phyloP scores from a whole-genome alignment of 2,113 vertebrate species.

The Eonycteris spelaea region DNA sequence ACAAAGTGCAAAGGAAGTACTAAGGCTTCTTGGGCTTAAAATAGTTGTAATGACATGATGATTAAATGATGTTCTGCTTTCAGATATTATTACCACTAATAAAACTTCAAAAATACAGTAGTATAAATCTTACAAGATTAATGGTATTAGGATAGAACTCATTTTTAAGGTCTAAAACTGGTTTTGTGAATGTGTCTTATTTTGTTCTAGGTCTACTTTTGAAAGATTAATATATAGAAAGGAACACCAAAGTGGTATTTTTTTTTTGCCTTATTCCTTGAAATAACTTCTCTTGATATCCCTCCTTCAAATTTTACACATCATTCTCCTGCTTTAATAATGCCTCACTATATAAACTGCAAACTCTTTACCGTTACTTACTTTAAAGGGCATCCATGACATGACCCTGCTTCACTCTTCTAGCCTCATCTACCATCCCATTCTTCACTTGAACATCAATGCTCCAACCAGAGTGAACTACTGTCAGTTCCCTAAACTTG shows the following conservation, averaged over 20 bases:
- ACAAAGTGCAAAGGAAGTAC: neutral
- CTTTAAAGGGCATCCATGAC: neutral
- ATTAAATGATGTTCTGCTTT: neutral
- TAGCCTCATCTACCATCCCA: neutral
- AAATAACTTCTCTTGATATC: neutral
- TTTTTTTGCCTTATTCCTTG: neutral
- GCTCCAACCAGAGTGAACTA: neutral
- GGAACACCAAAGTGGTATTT: neutral
- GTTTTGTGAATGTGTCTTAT: neutral
- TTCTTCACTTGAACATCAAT: neutral
- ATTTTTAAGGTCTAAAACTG: conserved; percentile 35
- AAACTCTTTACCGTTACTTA: neutral
- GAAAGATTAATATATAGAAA: conserved; percentile 36
- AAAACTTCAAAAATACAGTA: neutral
- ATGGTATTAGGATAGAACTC: neutral
- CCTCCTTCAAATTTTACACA: neutral
- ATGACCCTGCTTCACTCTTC: neutral
- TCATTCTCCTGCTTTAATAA: neutral
- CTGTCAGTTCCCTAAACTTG: neutral
- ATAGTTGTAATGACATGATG: neutral
- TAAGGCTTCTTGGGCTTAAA: neutral
- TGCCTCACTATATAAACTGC: neutral
- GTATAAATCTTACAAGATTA: neutral
- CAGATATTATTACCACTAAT: neutral
- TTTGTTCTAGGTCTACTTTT: conserved; percentile 8